Conservation (phyloP, 1,140 invertebrate genomes). For the Maconellicoccus hirsutus region DNA sequence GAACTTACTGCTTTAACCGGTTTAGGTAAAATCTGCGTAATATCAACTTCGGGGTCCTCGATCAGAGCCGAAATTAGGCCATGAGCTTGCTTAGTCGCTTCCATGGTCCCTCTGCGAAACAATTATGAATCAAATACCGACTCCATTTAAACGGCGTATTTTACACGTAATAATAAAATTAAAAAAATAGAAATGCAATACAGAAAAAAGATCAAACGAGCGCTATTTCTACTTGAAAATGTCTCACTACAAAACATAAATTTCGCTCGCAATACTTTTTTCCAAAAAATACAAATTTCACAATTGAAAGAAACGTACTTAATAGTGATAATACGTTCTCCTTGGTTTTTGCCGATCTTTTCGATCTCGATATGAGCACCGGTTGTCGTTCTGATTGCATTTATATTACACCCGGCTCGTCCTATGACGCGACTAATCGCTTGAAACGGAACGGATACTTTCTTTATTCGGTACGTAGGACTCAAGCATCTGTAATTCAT, state of each 20-base stretch:
- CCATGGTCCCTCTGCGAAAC: conserved; percentile 59
- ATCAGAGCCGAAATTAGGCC: conserved; percentile 73
- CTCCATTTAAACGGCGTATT: background rate
- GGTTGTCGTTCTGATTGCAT: conserved; percentile 85
- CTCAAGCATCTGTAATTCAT: conserved; percentile 32
- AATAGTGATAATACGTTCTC: conserved; percentile 87
- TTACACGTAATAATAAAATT: background rate
- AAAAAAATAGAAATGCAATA: too few relatives aligned
- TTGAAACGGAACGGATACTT: conserved; percentile 83
- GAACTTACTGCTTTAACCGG: background rate
- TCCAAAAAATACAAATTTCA: too few relatives aligned
- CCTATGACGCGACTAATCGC: conserved; percentile 94
- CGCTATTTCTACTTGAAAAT: too few relatives aligned
- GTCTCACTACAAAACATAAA: too few relatives aligned
- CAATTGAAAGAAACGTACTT: conserved; percentile 45
- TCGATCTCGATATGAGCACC: conserved; percentile 96
- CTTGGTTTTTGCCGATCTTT: conserved; percentile 87
- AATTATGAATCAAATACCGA: background rate
- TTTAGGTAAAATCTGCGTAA: conserved; percentile 39
- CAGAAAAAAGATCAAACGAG: too few relatives aligned
- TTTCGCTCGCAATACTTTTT: too few relatives aligned
- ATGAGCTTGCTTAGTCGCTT: conserved; percentile 81
- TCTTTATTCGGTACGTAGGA: conserved; percentile 49
- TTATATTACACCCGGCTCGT: conserved; percentile 90
- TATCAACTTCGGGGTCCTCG: conserved; percentile 86